Percentiles rank a stretch among this genome's conserved stretches.
Evolutionary conservation across 2,888 invertebrate species (phyloP).

Genomic region (Didymodactylos carnosus): DNA sequence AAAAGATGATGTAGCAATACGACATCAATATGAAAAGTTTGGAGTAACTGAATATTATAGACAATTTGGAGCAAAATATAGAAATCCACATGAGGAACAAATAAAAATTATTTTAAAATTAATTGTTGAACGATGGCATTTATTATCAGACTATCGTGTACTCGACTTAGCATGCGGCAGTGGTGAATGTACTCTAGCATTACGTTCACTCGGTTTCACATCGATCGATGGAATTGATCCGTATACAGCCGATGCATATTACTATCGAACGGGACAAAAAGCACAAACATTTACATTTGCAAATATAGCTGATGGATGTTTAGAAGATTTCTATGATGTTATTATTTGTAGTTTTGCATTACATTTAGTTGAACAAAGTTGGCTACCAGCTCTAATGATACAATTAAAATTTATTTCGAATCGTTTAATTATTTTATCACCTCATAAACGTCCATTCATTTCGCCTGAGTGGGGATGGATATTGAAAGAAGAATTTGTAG

Average conservation of each 20-base stretch:
- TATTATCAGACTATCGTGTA: background rate
- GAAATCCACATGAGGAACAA: background rate
- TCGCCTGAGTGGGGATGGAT: background rate
- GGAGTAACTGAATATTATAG: background rate
- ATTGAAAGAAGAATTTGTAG: background rate
- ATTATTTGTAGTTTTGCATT: background rate
- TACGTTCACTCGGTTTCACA: background rate
- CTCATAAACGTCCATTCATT: background rate
- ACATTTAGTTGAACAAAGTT: background rate
- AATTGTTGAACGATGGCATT: background rate
- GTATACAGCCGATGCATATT: background rate
- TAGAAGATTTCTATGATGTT: background rate
- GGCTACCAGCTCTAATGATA: background rate
- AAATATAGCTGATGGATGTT: background rate
- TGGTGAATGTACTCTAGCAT: background rate
- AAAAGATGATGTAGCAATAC: background rate
- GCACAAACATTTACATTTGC: background rate
- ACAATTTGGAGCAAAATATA: background rate
- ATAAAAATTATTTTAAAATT: background rate
- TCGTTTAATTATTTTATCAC: background rate
- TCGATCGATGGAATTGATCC: background rate
- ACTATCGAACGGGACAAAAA: background rate
- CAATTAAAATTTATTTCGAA: background rate
- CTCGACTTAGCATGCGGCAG: background rate
- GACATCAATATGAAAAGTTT: background rate